Base-by-base conservation (phyloP, 2,113 vertebrate species). In the Oreochromis tanganicae region DNA sequence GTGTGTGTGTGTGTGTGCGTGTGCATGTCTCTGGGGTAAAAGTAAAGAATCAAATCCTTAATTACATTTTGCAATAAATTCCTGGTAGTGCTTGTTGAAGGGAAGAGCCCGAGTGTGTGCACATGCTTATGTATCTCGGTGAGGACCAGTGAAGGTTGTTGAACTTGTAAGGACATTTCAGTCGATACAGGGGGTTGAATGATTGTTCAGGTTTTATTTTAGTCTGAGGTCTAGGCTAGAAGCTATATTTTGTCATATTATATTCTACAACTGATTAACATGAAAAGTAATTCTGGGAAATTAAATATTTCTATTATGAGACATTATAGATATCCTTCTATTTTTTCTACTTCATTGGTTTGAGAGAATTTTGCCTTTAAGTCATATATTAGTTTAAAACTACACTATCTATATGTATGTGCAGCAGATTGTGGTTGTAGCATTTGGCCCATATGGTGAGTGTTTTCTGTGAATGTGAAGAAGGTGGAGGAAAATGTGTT, bases 11-110 rank as follows among this genome's bases (percentile, higher is more conserved):
- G 43, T 5, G 1, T 17, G 16, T 17, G 16, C 2, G 7, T 46
- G 21, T 46, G 68, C 11, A 7, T 5, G 41, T 84, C 54, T 87
- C 61, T 48, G 54, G 73, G 68, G 57, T 68, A 87, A 75, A 75
- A 48, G 71, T 75, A 48, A 48, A 75, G 43, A 75, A 75, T 75
- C 71, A 75, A 75, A 75, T 75, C 71, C 71, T 75, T 75, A 75
- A 75, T 75, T 75, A 75, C 24, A 48, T 75, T 75, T 75, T 75
- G 71, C 71, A 75, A 75, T 75, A 75, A 84, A 87, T 57, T 82
- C 36, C 29, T 79, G 61, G 46, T 52, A 7, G 16, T 68, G 87
- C 54, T 66, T 4, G 71, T 54, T 63, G 79, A 80, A 85, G 56
- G 43, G 71, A 50, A 29, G 43, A 29, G 78, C 21, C 68, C 52